These are phyloP conservation scores for Petaurus breviceps DNA, from an alignment of 2,113 vertebrate genomes.

Conservation along the genomic window DNA sequence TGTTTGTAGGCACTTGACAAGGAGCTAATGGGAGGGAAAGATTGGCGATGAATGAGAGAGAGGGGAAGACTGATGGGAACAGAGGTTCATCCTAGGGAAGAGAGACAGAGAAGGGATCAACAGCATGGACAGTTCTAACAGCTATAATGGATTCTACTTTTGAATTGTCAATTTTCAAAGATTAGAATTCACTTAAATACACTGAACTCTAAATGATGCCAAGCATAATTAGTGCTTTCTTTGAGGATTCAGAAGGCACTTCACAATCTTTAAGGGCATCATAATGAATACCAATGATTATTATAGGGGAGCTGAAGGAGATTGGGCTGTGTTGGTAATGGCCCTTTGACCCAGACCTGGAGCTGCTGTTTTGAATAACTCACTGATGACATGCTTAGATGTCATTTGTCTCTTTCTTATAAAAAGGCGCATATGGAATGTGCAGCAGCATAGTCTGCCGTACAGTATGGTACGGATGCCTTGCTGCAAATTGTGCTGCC, in stretches of 20 bases:
- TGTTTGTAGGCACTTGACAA: not conserved
- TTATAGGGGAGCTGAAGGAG: conserved; percentile 10
- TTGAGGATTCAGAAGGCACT: conserved; percentile 11
- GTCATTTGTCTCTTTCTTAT: conserved; percentile 21
- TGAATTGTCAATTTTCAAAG: not conserved
- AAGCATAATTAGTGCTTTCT: conserved; percentile 31
- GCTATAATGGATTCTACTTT: not conserved
- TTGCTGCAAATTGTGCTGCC: conserved; percentile 44
- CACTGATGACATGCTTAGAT: conserved; percentile 33
- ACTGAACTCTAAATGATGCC: not conserved
- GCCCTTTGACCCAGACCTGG: not conserved
- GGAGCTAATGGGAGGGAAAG: not conserved
- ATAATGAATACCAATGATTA: conserved; percentile 32
- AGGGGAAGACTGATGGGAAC: not conserved
- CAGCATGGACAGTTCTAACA: not conserved
- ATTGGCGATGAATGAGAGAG: not conserved
- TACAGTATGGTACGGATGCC: not conserved
- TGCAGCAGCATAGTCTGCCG: conserved; percentile 14
- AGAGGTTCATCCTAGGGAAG: not conserved
- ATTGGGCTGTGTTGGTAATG: conserved; percentile 22
- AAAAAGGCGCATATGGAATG: conserved; percentile 22
- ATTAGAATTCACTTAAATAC: not conserved
- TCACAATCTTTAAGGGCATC: not conserved
- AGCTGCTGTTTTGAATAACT: conserved; percentile 32
- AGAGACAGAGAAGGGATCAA: not conserved